These are phyloP conservation scores for Uropsilus gracilis DNA, from an alignment of 2,113 vertebrate species.

Conservation along the genomic window DNA sequence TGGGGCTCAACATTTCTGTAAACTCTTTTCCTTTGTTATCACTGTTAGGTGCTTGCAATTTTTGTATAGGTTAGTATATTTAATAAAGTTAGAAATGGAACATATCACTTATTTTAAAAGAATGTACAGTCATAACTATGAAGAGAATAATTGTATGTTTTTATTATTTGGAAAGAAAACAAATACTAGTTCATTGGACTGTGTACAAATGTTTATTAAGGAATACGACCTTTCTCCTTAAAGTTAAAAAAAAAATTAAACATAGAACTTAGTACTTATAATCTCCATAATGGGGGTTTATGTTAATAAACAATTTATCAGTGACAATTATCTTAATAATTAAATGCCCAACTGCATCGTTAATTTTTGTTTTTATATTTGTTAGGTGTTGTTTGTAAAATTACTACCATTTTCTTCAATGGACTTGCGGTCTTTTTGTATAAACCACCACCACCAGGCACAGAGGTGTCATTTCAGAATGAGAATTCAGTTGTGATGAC, in stretches of 20 bases:
- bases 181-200: neutral
- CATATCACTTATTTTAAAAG: neutral
- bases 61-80: neutral
- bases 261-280: neutral
- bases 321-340: neutral
- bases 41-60: neutral
- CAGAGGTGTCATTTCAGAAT: constrained; percentile 9
- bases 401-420: constrained; percentile 83
- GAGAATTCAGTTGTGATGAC: constrained; percentile 42
- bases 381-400: constrained; percentile 87
- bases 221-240: neutral
- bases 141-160: neutral
- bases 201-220: neutral
- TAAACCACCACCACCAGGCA: constrained; percentile 81
- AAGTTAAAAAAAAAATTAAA: neutral
- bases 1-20: neutral
- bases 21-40: neutral
- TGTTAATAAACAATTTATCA: constrained; percentile 1
- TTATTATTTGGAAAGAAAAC: constrained; percentile 40
- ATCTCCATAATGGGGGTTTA: neutral
- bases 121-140: neutral
- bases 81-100: neutral
- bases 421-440: constrained; percentile 83
- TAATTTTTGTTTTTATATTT: constrained; percentile 60
- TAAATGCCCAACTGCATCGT: neutral